Evolutionary conservation across 1,140 invertebrate genomes (phyloP).

Genomic region (Meloidogyne hapla): DNA sequence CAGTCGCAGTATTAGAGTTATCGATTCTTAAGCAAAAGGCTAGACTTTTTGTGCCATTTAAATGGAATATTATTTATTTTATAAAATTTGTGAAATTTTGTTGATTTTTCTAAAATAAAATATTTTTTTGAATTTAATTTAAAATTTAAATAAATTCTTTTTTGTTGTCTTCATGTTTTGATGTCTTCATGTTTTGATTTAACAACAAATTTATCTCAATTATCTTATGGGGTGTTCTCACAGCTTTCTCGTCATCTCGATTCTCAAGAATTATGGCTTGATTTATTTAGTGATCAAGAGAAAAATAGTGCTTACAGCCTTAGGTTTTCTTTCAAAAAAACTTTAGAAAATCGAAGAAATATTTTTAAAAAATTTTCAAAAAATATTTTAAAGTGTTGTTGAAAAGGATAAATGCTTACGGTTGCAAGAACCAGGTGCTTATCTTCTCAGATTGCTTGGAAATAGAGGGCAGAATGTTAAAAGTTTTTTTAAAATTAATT

Average conservation of each 20-base stretch:
- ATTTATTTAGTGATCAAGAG: conserved; percentile 44
- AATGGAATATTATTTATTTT: no score
- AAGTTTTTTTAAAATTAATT: conserved; percentile 21
- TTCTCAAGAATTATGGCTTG: conserved; percentile 47
- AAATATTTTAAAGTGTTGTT: conserved; percentile 42
- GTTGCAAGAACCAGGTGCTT: conserved; percentile 43
- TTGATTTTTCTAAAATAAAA: no score
- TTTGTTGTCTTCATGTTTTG: no score
- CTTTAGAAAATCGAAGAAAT: no score
- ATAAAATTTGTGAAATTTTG: no score
- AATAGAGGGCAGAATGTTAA: conserved; percentile 61
- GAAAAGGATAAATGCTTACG: conserved; percentile 48
- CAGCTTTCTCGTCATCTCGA: conserved; percentile 45
- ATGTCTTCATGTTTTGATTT: conserved; percentile 36
- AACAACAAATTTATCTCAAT: conserved; percentile 55
- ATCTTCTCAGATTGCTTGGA: conserved; percentile 52
- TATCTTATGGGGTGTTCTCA: conserved; percentile 45
- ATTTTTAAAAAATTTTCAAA: no score
- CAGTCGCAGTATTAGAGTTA: no score
- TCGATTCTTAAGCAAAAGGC: no score
- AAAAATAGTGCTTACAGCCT: conserved; percentile 43
- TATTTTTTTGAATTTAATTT: background rate
- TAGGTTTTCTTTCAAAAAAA: conserved; percentile 50
- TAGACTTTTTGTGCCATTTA: no score
- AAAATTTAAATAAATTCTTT: conserved; percentile 5